Percentiles rank a stretch among this genome's conserved stretches.
phyloP scores from a whole-genome alignment of 1,140 invertebrate genomes.

The Archivesica marissinica region DNA sequence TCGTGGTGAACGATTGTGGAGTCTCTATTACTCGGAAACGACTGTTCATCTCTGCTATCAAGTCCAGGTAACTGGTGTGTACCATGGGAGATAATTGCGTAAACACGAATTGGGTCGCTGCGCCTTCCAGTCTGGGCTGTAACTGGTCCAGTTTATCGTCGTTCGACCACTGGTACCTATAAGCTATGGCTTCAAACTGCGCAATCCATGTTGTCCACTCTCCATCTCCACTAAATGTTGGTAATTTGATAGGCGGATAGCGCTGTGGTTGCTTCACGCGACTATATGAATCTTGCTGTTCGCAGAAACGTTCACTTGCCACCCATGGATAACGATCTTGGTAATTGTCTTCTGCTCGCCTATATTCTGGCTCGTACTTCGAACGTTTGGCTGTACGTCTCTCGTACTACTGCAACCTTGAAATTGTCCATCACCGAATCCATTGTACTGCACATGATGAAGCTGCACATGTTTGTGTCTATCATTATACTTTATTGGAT shows the following conservation, averaged over 20 bases:
- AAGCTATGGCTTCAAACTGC: conserved; percentile 27
- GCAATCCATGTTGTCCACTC: conserved; percentile 5
- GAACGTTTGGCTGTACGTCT: no score
- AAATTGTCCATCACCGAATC: no score
- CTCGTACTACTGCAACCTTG: no score
- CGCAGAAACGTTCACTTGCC: no score
- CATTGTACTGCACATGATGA: no score
- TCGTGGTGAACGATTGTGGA: not conserved
- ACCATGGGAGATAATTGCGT: not conserved
- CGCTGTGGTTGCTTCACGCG: no score
- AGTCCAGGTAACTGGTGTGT: not conserved
- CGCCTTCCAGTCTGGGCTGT: not conserved
- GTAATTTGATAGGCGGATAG: conserved; percentile 12
- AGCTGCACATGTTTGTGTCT: no score
- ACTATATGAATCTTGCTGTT: no score
- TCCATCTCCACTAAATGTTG: conserved; percentile 24
- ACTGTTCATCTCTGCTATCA: not conserved
- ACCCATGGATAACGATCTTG: no score
- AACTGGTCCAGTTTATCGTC: conserved; percentile 9
- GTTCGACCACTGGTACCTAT: not conserved
- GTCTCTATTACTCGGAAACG: conserved; percentile 40
- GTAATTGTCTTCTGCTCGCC: no score
- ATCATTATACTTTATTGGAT: no score
- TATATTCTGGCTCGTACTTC: no score
- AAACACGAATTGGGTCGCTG: not conserved